Base-by-base conservation (phyloP, 2,888 invertebrate genomes). In the Tiliacea aurago region DNA sequence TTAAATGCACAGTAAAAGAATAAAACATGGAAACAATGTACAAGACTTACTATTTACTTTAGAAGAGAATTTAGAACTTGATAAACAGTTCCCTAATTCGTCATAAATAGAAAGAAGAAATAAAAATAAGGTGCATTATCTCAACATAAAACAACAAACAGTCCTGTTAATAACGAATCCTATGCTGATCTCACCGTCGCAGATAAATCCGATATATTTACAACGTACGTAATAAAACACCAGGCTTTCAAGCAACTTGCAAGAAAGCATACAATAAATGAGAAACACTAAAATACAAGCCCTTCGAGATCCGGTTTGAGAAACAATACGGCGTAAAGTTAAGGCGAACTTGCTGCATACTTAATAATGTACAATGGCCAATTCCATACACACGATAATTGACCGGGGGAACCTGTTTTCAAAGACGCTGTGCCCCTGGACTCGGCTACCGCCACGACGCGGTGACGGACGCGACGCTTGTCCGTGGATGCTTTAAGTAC, bases 401-500 rank as follows among this genome's bases (percentile, higher is more conserved):
- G 87, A 87, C 89, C 87, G 86, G 84, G 80, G 76, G 86, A 93
- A 93, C 92, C 91, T 86, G 93, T 93, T 91, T 83, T 83, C 84
- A 86, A 86, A 84, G 80, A 76, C 86, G 78, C 76, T 85, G 70
- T 78, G 85, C 83, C 87, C 83, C 84, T 81, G 81, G 75, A 71
- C 59, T 69, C 62, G 47, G 23, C 64, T 76, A 81, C 80, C 71
- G 81, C 76, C 81, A 83, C 76, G 78, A 66, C n/a, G n/a, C n/a
- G n/a, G n/a, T n/a, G n/a, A n/a, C n/a, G n/a, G n/a, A n/a, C n/a
- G n/a, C n/a, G n/a, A n/a, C 41, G 68, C 51, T 74, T 85, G 82
- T 89, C 88, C 87, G 89, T 90, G 87, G 83, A 71, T 67, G 63
- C 68, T 61, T 77, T 67, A 79, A 72, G 37, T 63, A 70, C 59